phyloP scores from a whole-genome alignment of 1,140 invertebrate genomes.

The Anthonomus grandis region DNA sequence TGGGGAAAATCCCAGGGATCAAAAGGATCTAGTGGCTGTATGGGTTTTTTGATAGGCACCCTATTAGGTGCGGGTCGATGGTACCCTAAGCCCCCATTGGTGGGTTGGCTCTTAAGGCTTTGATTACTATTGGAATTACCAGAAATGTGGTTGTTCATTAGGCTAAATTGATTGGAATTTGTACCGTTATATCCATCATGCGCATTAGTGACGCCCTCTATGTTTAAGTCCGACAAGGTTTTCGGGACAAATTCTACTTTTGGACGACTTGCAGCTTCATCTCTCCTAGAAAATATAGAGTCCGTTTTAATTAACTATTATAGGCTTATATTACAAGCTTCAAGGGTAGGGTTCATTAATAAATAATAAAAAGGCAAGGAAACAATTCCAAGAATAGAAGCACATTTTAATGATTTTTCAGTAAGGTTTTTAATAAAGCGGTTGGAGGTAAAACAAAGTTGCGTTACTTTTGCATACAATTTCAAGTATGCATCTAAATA shows the following conservation, averaged over 20 bases:
- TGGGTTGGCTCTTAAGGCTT: conserved; percentile 24
- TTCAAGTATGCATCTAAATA: too few species aligned
- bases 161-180: conserved; percentile 27
- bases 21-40: conserved; percentile 40
- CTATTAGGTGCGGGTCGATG: conserved; percentile 38
- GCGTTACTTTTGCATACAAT: too few species aligned
- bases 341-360: too few species aligned
- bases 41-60: conserved; percentile 38
- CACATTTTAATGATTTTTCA: too few species aligned
- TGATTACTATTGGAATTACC: conserved; percentile 31
- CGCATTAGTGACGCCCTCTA: conserved; percentile 58
- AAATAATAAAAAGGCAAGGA: too few species aligned
- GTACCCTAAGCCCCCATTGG: conserved; percentile 26
- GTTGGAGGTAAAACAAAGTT: too few species aligned
- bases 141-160: conserved; percentile 35
- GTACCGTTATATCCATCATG: conserved; percentile 51
- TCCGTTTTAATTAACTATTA: not conserved
- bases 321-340: too few species aligned
- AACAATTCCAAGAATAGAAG: conserved; percentile 11
- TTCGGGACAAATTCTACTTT: conserved; percentile 91
- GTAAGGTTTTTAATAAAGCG: too few species aligned
- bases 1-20: conserved; percentile 44
- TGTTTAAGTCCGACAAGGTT: conserved; percentile 82
- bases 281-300: conserved; percentile 62
- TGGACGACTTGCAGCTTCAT: conserved; percentile 84